A percentile compares a stretch with the other conserved stretches of the same genome.
Evolutionary conservation across 1,140 invertebrate genomes (phyloP).

Genomic region (Drosophila pachea): DNA sequence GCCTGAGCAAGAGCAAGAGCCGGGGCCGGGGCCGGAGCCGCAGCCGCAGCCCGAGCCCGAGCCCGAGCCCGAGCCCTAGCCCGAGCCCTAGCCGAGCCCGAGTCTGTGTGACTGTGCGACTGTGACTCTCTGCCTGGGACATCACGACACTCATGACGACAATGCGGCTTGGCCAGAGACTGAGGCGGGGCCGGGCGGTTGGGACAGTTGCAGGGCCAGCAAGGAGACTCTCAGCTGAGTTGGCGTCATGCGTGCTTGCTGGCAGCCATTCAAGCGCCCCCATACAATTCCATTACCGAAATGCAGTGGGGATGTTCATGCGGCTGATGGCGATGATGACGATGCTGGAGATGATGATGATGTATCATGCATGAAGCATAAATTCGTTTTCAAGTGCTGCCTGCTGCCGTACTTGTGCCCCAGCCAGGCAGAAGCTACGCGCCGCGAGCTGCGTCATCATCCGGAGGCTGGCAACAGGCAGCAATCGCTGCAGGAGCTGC

Average conservation of each 20-base stretch:
- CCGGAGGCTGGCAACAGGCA: constrained; percentile 5
- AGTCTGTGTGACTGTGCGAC: constrained; percentile 7
- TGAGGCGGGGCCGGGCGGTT: neutral
- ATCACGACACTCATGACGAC: constrained; percentile 71
- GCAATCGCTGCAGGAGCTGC: constrained; percentile 19
- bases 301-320: constrained; percentile 45
- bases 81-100: no score
- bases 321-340: constrained; percentile 15
- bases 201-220: no score
- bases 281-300: constrained; percentile 76
- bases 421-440: constrained; percentile 41
- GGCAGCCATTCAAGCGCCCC: constrained; percentile 49
- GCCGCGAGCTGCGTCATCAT: constrained; percentile 19
- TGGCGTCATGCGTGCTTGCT: constrained; percentile 51
- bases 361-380: constrained; percentile 77
- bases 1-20: no score
- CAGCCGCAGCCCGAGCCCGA: no score
- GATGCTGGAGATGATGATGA: constrained; percentile 53
- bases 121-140: constrained; percentile 52
- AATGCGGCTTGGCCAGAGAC: constrained; percentile 17
- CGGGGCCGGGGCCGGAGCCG: no score
- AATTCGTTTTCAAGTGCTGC: constrained; percentile 75
- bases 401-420: constrained; percentile 42
- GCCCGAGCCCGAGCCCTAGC: no score
- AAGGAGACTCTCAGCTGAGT: constrained; percentile 14